phyloP scores from a whole-genome alignment of 2,113 vertebrate genomes.

The Capreolus pygargus region DNA sequence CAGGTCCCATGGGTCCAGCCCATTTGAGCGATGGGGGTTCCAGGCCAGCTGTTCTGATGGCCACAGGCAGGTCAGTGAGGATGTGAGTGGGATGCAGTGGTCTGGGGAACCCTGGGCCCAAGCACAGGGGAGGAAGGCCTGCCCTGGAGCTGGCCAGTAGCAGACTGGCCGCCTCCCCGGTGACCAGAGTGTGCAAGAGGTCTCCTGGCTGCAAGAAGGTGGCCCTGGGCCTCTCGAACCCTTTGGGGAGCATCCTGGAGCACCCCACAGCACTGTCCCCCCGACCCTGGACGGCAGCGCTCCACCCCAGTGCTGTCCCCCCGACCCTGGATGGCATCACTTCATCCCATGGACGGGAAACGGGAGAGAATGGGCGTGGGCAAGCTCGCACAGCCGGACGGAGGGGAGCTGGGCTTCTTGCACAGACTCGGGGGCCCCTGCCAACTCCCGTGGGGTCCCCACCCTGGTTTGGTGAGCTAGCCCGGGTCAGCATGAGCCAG shows the following conservation, averaged over 20 bases:
- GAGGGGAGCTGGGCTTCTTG: background rate
- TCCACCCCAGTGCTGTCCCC: background rate
- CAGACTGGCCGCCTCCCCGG: too few relatives aligned
- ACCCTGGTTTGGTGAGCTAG: background rate
- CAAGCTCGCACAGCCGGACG: rapidly evolving
- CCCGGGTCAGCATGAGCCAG: rapidly evolving
- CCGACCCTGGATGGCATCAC: background rate
- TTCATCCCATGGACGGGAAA: background rate
- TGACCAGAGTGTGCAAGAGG: background rate
- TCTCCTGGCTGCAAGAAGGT: rapidly evolving
- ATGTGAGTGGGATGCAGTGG: rapidly evolving
- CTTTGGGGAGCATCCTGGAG: rapidly evolving
- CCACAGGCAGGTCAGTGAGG: background rate
- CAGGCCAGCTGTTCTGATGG: too few relatives aligned
- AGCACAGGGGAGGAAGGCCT: background rate
- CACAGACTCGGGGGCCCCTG: background rate
- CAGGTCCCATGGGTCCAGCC: rapidly evolving
- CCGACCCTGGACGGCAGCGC: rapidly evolving
- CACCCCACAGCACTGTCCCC: background rate
- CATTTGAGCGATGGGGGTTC: rapidly evolving
- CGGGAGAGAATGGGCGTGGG: background rate
- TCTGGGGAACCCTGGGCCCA: background rate
- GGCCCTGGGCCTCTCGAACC: background rate
- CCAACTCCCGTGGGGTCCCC: rapidly evolving
- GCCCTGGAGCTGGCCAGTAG: background rate